A percentile compares a stretch with the other conserved stretches of the same genome.
phyloP scores from a whole-genome alignment of 2,113 vertebrate genomes.

The Pituophis catenifer region DNA sequence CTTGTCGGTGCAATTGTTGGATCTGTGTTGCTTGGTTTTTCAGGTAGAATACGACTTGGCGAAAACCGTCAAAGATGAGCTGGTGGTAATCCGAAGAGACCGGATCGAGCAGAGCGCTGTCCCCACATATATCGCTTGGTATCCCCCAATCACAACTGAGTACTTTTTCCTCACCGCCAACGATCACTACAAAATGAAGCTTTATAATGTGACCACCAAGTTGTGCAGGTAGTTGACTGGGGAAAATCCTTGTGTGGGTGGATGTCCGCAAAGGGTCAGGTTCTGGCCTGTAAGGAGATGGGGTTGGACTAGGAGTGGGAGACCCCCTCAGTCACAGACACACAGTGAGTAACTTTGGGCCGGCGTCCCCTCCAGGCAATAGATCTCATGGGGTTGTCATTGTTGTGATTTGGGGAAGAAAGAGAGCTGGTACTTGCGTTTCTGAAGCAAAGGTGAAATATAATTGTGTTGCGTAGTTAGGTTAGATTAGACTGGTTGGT shows the following conservation, averaged over 20 bases:
- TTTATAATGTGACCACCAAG: conserved; percentile 84
- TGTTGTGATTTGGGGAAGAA: too few relatives aligned
- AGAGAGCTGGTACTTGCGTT: too few relatives aligned
- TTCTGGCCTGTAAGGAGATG: background rate
- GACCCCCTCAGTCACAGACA: background rate
- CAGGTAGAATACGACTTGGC: conserved; percentile 90
- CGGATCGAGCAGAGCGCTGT: conserved; percentile 78
- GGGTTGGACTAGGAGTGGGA: background rate
- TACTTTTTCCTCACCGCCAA: conserved; percentile 83
- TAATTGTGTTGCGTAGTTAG: too few relatives aligned
- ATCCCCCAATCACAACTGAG: conserved; percentile 81
- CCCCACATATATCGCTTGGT: conserved; percentile 87
- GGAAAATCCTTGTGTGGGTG: background rate
- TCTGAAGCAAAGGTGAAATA: too few relatives aligned
- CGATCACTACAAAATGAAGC: conserved; percentile 87
- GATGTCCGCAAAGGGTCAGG: background rate
- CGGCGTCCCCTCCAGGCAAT: background rate
- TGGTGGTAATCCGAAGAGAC: conserved; percentile 74
- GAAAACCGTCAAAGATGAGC: conserved; percentile 66
- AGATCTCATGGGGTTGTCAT: background rate
- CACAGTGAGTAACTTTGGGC: background rate
- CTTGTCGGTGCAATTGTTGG: background rate
- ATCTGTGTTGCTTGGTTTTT: conserved; percentile 1
- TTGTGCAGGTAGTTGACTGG: conserved; percentile 85
- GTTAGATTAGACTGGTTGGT: too few relatives aligned